Conservation (phyloP, 2,797 vertebrate species). For the Gadopsis marmoratus region DNA sequence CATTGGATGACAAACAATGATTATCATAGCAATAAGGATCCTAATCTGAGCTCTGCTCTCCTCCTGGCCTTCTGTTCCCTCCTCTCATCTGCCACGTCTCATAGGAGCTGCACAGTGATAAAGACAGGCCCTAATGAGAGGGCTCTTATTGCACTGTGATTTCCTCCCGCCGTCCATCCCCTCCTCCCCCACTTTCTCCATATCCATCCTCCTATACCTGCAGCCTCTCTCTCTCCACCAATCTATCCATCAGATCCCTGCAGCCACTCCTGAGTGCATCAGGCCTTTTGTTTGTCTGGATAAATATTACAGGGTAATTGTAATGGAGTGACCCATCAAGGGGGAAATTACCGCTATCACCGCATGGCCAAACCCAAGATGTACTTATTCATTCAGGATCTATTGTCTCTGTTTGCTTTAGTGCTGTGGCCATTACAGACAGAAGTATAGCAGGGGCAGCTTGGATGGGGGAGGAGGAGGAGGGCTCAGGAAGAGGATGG, state of each 20-base stretch:
- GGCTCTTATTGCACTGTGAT: conserved; percentile 79
- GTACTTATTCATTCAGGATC: conserved; percentile 67
- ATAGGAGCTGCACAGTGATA: conserved; percentile 73
- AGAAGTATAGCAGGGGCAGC: conserved; percentile 3
- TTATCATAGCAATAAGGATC: conserved; percentile 81
- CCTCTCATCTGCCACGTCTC: conserved; percentile 79
- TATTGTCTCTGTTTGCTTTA: conserved; percentile 74
- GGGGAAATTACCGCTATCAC: conserved; percentile 72
- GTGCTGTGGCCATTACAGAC: conserved; percentile 51
- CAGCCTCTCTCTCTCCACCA: conserved; percentile 50
- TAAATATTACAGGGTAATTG: conserved; percentile 80
- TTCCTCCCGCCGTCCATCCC: conserved; percentile 53
- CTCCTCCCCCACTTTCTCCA: neutral
- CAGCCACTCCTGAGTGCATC: conserved; percentile 46
- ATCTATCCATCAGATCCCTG: conserved; percentile 51
- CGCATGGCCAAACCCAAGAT: conserved; percentile 51
- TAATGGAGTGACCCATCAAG: conserved; percentile 78
- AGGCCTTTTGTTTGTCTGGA: conserved; percentile 74
- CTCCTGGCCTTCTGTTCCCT: conserved; percentile 79
- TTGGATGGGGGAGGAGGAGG: conserved; percentile 4
- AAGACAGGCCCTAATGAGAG: conserved; percentile 81
- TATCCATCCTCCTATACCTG: conserved; percentile 54
- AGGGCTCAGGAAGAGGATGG: neutral
- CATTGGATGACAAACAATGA: conserved; percentile 81
- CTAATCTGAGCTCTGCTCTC: conserved; percentile 76